Evolutionary conservation across 2,113 vertebrate genomes (phyloP), one percentile per base, ranked within the genome.

Genomic region (Perca fluviatilis): DNA sequence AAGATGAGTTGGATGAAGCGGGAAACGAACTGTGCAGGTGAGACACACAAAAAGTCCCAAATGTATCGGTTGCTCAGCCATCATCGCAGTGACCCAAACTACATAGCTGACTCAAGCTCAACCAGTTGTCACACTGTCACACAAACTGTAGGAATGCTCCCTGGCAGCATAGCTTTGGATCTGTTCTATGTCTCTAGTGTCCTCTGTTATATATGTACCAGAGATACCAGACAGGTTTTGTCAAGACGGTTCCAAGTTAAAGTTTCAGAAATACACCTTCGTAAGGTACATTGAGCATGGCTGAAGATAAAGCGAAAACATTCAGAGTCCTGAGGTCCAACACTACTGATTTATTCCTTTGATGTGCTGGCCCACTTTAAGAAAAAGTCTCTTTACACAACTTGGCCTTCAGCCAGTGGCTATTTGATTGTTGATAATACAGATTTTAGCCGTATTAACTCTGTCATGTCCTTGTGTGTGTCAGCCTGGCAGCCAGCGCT

Each of bases 11-110:
- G 89, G 94, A 97, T 61, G 96, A 95, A 5, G 73, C 71, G 1
- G 98, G 97, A 77, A 96, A 95, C 0, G 94, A 94, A 47, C 91
- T 99, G 58, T 99, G 97, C 97, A 97, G 97, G 98, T 99, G 93
- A 96, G 80, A 62, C 60, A 43, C 64, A 10, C 73, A 23, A 5
- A 19, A 25, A 76, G 80, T 30, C 16, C 15, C 50, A 64, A 47
- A 30, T 18, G 23, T 79, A 61, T 64, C 18, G 0, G 36, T 56
- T 15, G 16, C 58, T 61, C 50, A 12, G 21, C 69, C 47, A 19
- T 61, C n/a, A 66, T 10, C 14, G 1, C 47, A n/a, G 58, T 69
- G 86, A 93, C 89, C 88, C 72, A 76, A 92, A 86, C 83, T 87
- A 66, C 88, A 91, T 88, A 84, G 73, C 64, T 89, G 69, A 83